A percentile compares a stretch with the other conserved stretches of the same genome.
phyloP scores from a whole-genome alignment of 2,113 vertebrate genomes.

The Myodes glareolus region DNA sequence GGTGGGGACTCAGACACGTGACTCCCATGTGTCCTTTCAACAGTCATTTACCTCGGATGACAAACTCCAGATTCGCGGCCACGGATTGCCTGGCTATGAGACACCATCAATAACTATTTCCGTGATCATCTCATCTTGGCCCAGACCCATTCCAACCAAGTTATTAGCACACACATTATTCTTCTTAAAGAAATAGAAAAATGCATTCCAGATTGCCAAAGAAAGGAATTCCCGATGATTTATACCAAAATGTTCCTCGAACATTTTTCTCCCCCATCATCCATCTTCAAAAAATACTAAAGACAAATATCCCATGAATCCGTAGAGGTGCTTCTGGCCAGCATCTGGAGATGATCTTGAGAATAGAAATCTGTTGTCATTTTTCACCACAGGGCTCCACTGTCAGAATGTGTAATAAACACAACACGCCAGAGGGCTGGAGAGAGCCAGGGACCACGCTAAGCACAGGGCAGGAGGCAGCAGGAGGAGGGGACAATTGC shows the following conservation, averaged over 20 bases:
- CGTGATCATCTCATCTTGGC: slow-evolving; percentile 73
- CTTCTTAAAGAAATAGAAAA: slow-evolving; percentile 81
- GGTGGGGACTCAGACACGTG: neutral
- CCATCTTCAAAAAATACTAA: slow-evolving; percentile 80
- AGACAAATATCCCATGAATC: slow-evolving; percentile 81
- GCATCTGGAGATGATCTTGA: slow-evolving; percentile 82
- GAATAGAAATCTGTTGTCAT: slow-evolving; percentile 79
- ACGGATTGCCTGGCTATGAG: slow-evolving; percentile 68
- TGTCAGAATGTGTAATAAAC: slow-evolving; percentile 75
- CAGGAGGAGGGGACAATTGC: neutral
- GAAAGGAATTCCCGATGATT: slow-evolving; percentile 78
- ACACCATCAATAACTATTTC: slow-evolving; percentile 78
- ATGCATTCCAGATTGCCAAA: slow-evolving; percentile 81
- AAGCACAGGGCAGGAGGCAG: slow-evolving; percentile 3
- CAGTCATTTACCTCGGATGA: slow-evolving; percentile 60
- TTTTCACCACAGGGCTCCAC: slow-evolving; percentile 72
- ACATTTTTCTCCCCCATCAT: slow-evolving; percentile 64
- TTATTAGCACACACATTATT: slow-evolving; percentile 81
- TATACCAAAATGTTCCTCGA: slow-evolving; percentile 73
- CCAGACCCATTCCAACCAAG: slow-evolving; percentile 65
- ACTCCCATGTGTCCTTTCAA: slow-evolving; percentile 56
- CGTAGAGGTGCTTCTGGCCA: slow-evolving; percentile 75
- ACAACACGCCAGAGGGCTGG: slow-evolving; percentile 35
- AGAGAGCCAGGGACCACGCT: neutral
- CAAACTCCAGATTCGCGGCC: slow-evolving; percentile 65